A percentile compares a stretch with the other conserved stretches of the same genome.
These are phyloP conservation scores for Dasyprocta punctata DNA, from an alignment of 2,113 vertebrate genomes.

Conservation along the genomic window DNA sequence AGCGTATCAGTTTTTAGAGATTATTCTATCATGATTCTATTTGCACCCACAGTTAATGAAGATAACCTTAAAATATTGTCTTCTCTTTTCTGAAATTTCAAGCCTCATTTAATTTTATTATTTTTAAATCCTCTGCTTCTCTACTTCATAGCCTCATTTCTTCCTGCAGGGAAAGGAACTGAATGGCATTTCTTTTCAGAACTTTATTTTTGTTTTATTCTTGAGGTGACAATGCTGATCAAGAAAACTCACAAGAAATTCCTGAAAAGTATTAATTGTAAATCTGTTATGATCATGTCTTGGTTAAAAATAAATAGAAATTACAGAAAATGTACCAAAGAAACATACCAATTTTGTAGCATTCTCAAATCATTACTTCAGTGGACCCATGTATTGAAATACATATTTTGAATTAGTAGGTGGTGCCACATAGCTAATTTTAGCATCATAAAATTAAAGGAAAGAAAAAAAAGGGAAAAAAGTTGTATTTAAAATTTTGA, in stretches of 20 bases:
- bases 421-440: neutral
- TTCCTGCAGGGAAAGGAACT: neutral
- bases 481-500: neutral
- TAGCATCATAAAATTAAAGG: neutral
- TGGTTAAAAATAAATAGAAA: neutral
- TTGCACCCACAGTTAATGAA: neutral
- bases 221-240: neutral
- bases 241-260: neutral
- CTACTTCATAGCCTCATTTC: neutral
- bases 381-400: neutral
- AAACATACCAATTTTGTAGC: neutral
- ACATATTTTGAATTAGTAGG: neutral
- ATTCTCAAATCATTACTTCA: neutral
- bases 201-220: neutral
- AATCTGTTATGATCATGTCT: neutral
- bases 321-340: neutral
- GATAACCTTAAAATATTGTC: constrained; percentile 55
- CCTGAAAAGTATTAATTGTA: neutral
- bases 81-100: constrained; percentile 21
- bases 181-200: neutral
- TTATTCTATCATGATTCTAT: neutral
- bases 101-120: neutral
- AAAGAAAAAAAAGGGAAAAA: neutral
- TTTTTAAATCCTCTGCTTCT: neutral
- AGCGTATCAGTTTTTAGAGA: neutral